A percentile compares a stretch with the other conserved stretches of the same genome.
Conservation (phyloP, 2,797 vertebrate genomes). For the Passerculus sandwichensis region DNA sequence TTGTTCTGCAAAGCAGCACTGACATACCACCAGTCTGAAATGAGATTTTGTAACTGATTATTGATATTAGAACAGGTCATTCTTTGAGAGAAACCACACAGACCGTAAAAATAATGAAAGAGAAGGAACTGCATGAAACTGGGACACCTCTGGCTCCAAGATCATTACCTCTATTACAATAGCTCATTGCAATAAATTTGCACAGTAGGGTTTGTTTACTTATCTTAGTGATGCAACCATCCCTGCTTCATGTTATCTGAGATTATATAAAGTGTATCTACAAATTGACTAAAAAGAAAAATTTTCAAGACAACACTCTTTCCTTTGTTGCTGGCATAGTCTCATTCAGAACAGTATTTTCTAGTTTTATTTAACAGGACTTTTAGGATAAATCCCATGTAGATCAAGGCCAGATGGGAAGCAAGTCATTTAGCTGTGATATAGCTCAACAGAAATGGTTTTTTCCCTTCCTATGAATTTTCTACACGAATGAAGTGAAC, state of each 20-base stretch:
- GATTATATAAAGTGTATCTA: too few relatives aligned
- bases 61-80: slow-evolving; percentile 53
- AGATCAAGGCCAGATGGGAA: slow-evolving; percentile 1
- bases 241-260: background rate
- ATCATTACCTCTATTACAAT: slow-evolving; percentile 30
- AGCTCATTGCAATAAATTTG: slow-evolving; percentile 9
- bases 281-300: background rate
- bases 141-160: slow-evolving; percentile 39
- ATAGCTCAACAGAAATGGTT: slow-evolving; percentile 1
- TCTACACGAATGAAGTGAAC: background rate
- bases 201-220: slow-evolving; percentile 47
- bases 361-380: background rate
- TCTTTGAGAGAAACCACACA: slow-evolving; percentile 56
- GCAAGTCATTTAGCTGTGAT: background rate
- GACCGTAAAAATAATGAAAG: background rate
- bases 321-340: background rate
- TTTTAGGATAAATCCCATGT: background rate
- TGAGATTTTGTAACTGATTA: slow-evolving; percentile 58
- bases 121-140: slow-evolving; percentile 2
- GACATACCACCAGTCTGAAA: slow-evolving; percentile 54
- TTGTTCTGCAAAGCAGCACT: slow-evolving; percentile 56
- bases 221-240: slow-evolving; percentile 1
- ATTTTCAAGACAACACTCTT: background rate
- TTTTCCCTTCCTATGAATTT: slow-evolving; percentile 4
- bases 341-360: background rate